Evolutionary conservation across 2,797 vertebrate species (phyloP).

Genomic region (Sebastes kiyomatsui): DNA sequence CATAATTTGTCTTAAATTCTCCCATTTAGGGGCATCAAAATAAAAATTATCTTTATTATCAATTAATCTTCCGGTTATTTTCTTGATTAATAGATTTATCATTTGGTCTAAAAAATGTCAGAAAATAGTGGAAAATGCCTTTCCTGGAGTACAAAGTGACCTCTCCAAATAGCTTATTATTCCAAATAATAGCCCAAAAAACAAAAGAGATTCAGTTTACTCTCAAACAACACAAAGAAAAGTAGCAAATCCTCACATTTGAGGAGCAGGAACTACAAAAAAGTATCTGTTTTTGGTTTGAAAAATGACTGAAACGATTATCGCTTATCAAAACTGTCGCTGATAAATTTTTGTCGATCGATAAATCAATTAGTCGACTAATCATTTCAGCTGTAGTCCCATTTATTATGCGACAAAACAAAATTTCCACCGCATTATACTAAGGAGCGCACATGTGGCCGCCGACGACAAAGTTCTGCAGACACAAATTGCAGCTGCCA

Average conservation of each 20-base stretch:
- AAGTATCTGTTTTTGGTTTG: background rate
- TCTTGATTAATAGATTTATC: background rate
- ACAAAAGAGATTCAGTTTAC: background rate
- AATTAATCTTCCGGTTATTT: background rate
- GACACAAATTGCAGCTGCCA: constrained; percentile 50
- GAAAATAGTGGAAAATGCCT: background rate
- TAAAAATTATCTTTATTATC: background rate
- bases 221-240: background rate
- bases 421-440: background rate
- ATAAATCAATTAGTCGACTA: background rate
- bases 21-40: background rate
- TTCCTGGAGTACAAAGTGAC: background rate
- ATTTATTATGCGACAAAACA: background rate
- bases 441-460: background rate
- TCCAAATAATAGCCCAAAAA: background rate
- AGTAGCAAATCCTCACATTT: background rate
- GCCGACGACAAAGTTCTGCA: constrained; percentile 13
- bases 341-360: background rate
- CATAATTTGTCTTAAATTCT: background rate
- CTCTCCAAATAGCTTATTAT: background rate
- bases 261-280: background rate
- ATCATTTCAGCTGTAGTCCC: background rate
- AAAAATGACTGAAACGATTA: background rate
- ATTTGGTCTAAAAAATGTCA: background rate
- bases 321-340: background rate